Conservation (phyloP, 2,797 vertebrate genomes). For the Onychomys leucogaster region DNA sequence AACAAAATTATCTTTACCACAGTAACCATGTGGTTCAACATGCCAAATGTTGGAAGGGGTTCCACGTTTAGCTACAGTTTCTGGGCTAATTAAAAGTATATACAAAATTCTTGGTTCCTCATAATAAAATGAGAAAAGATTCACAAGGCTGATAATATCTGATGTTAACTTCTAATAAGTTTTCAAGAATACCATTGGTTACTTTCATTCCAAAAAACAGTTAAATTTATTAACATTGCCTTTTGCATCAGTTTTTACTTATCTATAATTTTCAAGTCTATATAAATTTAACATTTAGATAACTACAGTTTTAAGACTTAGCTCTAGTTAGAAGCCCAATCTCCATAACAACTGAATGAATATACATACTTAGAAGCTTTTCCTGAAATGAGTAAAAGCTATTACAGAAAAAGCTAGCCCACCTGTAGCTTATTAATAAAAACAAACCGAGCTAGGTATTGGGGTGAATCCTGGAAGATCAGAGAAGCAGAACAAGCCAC, state of each 20-base stretch:
- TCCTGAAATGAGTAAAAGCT: not conserved
- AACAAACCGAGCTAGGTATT: too few relatives aligned
- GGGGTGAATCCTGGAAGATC: too few relatives aligned
- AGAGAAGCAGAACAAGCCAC: too few relatives aligned
- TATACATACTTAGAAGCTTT: not conserved
- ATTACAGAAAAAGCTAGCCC: not conserved
- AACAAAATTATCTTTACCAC: not conserved
- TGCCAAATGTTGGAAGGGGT: not conserved
- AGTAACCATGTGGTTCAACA: not conserved
- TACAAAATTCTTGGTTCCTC: not conserved
- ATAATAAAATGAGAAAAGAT: conserved; percentile 25
- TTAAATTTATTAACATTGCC: conserved; percentile 41
- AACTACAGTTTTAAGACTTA: conserved; percentile 34
- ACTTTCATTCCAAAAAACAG: conserved; percentile 46
- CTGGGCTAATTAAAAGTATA: not conserved
- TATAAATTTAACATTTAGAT: conserved; percentile 32
- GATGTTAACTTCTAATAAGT: conserved; percentile 18
- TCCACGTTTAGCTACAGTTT: not conserved
- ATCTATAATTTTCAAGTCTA: conserved; percentile 47
- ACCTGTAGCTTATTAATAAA: too few relatives aligned
- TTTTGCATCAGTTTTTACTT: conserved; percentile 39
- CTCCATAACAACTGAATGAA: conserved; percentile 37
- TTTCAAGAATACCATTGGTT: conserved; percentile 31
- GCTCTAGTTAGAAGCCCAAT: conserved; percentile 12
- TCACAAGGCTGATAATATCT: conserved; percentile 52